Percentiles rank a stretch among this genome's conserved stretches.
These are phyloP conservation scores for Valencia hispanica DNA, from an alignment of 2,797 vertebrate genomes.

Conservation along the genomic window DNA sequence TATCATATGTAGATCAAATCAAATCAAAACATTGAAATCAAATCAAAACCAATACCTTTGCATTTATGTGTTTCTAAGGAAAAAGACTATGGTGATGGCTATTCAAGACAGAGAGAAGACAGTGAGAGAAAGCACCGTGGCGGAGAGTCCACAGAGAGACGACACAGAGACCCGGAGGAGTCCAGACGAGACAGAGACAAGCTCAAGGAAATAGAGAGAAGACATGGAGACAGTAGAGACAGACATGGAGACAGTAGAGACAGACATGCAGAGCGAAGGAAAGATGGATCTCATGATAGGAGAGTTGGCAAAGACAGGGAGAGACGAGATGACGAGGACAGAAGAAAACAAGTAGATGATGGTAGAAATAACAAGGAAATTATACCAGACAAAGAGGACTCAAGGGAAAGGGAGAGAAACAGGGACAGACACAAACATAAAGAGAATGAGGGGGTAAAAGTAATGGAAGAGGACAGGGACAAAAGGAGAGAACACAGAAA, in stretches of 20 bases:
- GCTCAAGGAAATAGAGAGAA: constrained; percentile 59
- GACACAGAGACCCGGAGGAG: constrained; percentile 68
- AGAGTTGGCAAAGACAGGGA: constrained; percentile 69
- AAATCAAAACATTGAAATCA: too few species aligned
- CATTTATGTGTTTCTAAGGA: constrained; percentile 64
- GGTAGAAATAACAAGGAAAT: constrained; percentile 29
- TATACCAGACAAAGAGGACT: constrained; percentile 51
- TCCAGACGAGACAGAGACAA: constrained; percentile 74
- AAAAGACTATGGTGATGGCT: constrained; percentile 64
- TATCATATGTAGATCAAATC: neutral
- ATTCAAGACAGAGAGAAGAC: constrained; percentile 73
- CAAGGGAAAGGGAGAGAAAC: constrained; percentile 56
- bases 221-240: constrained; percentile 53
- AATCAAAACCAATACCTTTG: neutral
- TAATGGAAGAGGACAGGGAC: constrained; percentile 45
- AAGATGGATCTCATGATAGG: constrained; percentile 60
- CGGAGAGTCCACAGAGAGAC: constrained; percentile 72
- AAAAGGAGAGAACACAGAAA: constrained; percentile 68
- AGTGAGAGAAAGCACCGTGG: constrained; percentile 56
- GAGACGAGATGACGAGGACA: constrained; percentile 21
- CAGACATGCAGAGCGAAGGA: constrained; percentile 49
- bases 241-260: constrained; percentile 49
- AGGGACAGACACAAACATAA: constrained; percentile 69
- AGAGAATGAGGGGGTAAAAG: constrained; percentile 63
- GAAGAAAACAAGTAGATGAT: constrained; percentile 35